phyloP scores from a whole-genome alignment of 1,140 invertebrate species.

The Pseudomyrmex gracilis region DNA sequence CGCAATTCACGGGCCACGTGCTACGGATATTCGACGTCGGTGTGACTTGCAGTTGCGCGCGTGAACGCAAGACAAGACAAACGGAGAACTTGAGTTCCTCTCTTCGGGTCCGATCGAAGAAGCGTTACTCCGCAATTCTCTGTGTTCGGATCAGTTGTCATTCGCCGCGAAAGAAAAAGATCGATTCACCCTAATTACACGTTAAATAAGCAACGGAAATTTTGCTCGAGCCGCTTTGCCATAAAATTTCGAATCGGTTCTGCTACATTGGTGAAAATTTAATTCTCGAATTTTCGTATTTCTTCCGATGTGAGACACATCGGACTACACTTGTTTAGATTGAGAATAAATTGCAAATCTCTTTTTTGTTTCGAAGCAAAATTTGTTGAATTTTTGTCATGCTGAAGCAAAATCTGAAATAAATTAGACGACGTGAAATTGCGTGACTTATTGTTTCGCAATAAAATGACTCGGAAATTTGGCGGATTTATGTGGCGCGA shows the following conservation, averaged over 20 bases:
- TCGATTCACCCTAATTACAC: conserved; percentile 3
- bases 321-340: no score
- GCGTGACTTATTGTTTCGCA: not conserved
- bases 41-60: conserved; percentile 56
- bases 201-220: conserved; percentile 21
- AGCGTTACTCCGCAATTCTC: conserved; percentile 28
- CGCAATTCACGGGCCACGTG: conserved; percentile 72
- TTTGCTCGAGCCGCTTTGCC: not conserved
- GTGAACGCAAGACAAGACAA: conserved; percentile 67
- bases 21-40: conserved; percentile 71
- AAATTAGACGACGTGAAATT: conserved; percentile 24
- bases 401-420: not conserved
- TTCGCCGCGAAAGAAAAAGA: conserved; percentile 23
- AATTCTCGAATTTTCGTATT: not conserved
- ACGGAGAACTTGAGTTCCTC: conserved; percentile 66
- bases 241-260: not conserved
- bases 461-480: conserved; percentile 62
- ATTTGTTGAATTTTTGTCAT: not conserved
- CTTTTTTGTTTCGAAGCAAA: not conserved
- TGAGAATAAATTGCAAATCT: no score
- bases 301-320: no score
- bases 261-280: not conserved
- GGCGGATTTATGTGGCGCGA: conserved; percentile 59
- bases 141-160: conserved; percentile 34
- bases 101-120: conserved; percentile 4